Conservation (phyloP, 1,140 invertebrate genomes). For the Drosophila parabipectinata region DNA sequence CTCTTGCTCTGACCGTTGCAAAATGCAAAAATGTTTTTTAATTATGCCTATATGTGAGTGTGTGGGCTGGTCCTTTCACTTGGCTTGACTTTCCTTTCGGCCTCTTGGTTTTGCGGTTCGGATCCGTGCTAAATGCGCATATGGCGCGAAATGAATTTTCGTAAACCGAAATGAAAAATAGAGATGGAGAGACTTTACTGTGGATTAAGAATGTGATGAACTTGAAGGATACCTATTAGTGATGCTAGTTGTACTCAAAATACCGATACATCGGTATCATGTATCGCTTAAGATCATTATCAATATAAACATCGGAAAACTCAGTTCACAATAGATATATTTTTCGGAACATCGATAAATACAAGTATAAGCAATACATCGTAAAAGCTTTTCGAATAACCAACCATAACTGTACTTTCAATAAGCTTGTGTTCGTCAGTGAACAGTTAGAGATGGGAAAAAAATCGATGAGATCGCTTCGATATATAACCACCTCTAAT, state of each 20-base stretch:
- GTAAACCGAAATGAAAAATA: slow-evolving; percentile 32
- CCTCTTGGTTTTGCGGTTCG: slow-evolving; percentile 56
- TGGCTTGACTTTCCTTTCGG: slow-evolving; percentile 50
- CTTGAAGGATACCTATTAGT: neutral
- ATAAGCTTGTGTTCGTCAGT: no score
- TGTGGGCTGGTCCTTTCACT: slow-evolving; percentile 55
- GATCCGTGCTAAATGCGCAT: slow-evolving; percentile 74
- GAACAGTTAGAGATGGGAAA: no score
- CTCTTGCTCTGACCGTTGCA: slow-evolving; percentile 6
- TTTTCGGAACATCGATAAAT: no score
- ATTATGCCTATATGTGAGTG: slow-evolving; percentile 59
- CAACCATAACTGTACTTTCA: no score
- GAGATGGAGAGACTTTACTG: slow-evolving; percentile 10
- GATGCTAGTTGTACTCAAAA: neutral
- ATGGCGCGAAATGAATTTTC: slow-evolving; percentile 78
- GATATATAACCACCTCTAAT: no score
- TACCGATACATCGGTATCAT: no score
- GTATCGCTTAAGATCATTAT: no score
- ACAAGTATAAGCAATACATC: no score
- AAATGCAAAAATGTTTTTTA: slow-evolving; percentile 65
- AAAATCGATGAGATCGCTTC: no score
- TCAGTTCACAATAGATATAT: no score
- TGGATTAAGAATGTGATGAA: neutral
- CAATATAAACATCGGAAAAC: no score
- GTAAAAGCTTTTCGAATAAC: no score